Evolutionary conservation across 2,797 vertebrate species (phyloP), one percentile per base, ranked within the genome.

Genomic region (Zenarchopterus dispar): DNA sequence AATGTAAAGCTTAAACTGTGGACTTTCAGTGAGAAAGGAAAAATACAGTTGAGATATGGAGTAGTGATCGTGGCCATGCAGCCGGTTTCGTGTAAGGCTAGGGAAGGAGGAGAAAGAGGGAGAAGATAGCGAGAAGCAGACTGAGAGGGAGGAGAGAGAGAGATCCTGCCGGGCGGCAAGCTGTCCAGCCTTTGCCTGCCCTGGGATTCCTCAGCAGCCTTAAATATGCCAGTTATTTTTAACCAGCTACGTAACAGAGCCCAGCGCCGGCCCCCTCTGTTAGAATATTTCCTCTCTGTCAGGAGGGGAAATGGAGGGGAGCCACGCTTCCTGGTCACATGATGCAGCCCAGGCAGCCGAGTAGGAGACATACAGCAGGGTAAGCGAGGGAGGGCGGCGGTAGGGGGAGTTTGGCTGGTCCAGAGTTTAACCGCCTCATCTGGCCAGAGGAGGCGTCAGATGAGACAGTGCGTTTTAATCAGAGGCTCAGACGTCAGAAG

Each of bases 201-300:
- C 92, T 93, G 97, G 96, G 97, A 97, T 97, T 97, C 96, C 96
- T 94, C 93, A 73, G 87, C 94, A 39, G 55, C 94, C 94, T 99
- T 99, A 99, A 98, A 98, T 99, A 99, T 98, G 93, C 90, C 82
- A 85, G 96, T 97, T 98, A 98, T 98, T 99, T 99, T 98, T 99
- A 99, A 96, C 96, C 93, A 78, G 73, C 92, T 92, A 97, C 96
- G 96, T 98, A 96, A 96, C 91, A 90, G 89, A 0, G 78, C 53
- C 16, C 87, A 82, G 90, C 84, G 86, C 93, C 95, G 71, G 93
- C 96, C 96, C 95, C 94, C 93, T 85, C 75, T 85, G 73, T 89
- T 92, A 94, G 94, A 96, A 95, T 95, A 94, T 96, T 97, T 95
- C 96, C 94, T 94, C 95, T 95, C 84, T 95, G 95, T 93, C 91